Base-by-base conservation (phyloP, 2,113 vertebrate genomes). In the Dendropsophus ebraccatus region DNA sequence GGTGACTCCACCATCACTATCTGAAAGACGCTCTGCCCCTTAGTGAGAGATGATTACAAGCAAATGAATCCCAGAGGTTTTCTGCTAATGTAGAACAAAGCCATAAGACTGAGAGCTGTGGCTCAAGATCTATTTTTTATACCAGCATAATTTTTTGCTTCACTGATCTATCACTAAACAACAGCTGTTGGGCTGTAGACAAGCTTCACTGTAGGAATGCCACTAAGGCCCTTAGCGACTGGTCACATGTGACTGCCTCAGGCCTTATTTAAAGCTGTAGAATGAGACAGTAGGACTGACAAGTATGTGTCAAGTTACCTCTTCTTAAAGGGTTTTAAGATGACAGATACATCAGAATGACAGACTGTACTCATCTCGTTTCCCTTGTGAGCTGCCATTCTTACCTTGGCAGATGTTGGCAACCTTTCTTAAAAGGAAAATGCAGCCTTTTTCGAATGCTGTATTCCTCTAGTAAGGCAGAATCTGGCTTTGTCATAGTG, bases 141-240 rank as follows among this genome's bases (percentile, higher is more conserved):
- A 91, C 86, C 80, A 32, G 94, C 93, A 94, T 96, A 95, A 96
- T 96, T 97, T 96, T 95, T 96, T 95, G 95, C 95, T 97, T 96
- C 95, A 95, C 93, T 97, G 95, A 96, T 96, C 93, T 96, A 95
- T 95, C 95, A 94, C 94, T 94, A 95, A 96, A 96, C 92, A 96
- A 93, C 96, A 97, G 95, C 93, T 96, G 95, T 94, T 92, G 90
- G 92, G 92, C 90, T 91, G 90, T 90, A 93, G 93, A 90, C 90
- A 91, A 88, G 77, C 83, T 52, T 82, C 89, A 84, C 91, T 91
- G 87, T 87, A 88, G 91, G 91, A 94, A 93, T 88, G 81, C 88
- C 82, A 81, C 76, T 60, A 83, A 88, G 91, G 91, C 91, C 89
- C 92, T 92, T 84, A 91, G 91, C 90, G 90, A 52, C 87, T 91